Conservation (phyloP, 2,113 vertebrate species). For the Thymallus thymallus region DNA sequence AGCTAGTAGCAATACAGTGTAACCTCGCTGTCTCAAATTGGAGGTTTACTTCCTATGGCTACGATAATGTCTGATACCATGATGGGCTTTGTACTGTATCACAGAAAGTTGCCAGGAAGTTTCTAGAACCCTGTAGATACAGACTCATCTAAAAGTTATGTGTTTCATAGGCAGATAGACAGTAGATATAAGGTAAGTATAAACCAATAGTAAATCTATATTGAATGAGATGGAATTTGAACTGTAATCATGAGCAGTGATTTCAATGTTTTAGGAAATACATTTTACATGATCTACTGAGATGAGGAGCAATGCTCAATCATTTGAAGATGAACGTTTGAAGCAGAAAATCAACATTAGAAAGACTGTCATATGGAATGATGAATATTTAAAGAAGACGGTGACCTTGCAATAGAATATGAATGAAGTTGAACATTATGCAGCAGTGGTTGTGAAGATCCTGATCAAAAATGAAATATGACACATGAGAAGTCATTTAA, state of each 20-base stretch:
- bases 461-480: neutral
- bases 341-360: neutral
- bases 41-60: too few relatives aligned
- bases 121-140: neutral
- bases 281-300: constrained; percentile 2
- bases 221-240: neutral
- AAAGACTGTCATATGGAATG: neutral
- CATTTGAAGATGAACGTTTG: neutral
- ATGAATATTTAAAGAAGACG: neutral
- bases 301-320: neutral
- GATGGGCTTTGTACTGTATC: neutral
- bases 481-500: neutral
- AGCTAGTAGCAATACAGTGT: neutral
- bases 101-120: neutral
- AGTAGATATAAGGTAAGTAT: neutral
- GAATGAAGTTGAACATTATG: neutral
- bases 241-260: neutral
- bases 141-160: neutral
- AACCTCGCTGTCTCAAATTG: neutral
- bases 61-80: too few relatives aligned
- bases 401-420: neutral
- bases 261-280: neutral
- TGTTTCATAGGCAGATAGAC: neutral
- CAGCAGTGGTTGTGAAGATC: neutral
- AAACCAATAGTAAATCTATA: neutral